These are phyloP conservation scores for Limnephilus auricula DNA, from an alignment of 2,888 invertebrate species.

Conservation along the genomic window DNA sequence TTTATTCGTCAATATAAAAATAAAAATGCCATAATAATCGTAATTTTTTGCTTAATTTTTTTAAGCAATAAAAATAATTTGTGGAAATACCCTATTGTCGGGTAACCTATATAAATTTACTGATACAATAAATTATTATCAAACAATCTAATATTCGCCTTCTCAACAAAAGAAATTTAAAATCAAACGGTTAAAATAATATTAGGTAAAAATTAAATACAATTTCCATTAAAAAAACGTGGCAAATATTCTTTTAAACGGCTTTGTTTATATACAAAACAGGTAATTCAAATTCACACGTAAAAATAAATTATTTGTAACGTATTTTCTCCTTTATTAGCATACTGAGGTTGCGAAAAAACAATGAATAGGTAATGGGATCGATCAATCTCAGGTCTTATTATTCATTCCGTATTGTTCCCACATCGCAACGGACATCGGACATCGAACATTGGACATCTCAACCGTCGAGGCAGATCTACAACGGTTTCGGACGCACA, in stretches of 20 bases:
- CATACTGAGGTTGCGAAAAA: slow-evolving; percentile 29
- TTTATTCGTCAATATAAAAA: too few relatives aligned
- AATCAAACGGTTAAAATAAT: neutral
- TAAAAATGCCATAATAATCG: too few relatives aligned
- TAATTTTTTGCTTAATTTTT: too few relatives aligned
- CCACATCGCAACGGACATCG: neutral
- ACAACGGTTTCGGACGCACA: slow-evolving; percentile 11
- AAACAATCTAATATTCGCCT: neutral
- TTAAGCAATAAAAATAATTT: too few relatives aligned
- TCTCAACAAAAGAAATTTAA: neutral
- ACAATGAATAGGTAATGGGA: slow-evolving; percentile 31
- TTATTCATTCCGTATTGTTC: slow-evolving; percentile 31
- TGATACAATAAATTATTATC: neutral
- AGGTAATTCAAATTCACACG: slow-evolving; percentile 41
- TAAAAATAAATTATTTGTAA: slow-evolving; percentile 33
- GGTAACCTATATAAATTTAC: too few relatives aligned
- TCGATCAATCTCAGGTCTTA: slow-evolving; percentile 6
- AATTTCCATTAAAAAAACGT: neutral
- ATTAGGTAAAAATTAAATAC: neutral
- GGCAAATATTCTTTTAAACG: neutral
- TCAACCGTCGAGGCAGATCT: slow-evolving; percentile 1
- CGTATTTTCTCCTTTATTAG: slow-evolving; percentile 27
- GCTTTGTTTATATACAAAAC: slow-evolving; percentile 7
- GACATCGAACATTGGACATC: neutral
- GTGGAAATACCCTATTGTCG: too few relatives aligned